phyloP scores from a whole-genome alignment of 2,888 invertebrate species.

The Tetrapedia diversipes region DNA sequence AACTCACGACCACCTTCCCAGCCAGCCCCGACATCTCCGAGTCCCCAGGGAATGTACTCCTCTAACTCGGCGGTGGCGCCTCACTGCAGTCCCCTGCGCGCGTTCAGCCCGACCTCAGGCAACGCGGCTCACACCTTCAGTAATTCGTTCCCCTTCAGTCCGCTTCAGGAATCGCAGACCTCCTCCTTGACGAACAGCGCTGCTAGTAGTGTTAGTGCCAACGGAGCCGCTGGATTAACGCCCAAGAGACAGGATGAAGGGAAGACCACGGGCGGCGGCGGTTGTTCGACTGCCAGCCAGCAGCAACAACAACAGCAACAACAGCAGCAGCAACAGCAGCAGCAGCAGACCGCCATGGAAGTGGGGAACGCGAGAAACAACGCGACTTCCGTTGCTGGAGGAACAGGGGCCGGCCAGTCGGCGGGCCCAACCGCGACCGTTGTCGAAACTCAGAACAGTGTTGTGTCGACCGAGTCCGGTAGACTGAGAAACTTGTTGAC shows the following conservation, averaged over 20 bases:
- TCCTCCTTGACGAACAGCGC: slow-evolving; percentile 76
- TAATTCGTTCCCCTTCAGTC: slow-evolving; percentile 87
- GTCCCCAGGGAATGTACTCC: slow-evolving; percentile 78
- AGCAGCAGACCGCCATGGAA: slow-evolving; percentile 48
- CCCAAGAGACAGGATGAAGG: slow-evolving; percentile 75
- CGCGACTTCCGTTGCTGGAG: slow-evolving; percentile 23
- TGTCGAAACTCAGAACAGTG: slow-evolving; percentile 69
- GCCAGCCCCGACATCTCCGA: slow-evolving; percentile 84
- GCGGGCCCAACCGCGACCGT: slow-evolving; percentile 30
- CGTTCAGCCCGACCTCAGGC: slow-evolving; percentile 83
- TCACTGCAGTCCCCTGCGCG: slow-evolving; percentile 84
- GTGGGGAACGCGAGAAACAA: slow-evolving; percentile 33
- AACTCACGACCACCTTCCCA: slow-evolving; percentile 86
- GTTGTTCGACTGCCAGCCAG: slow-evolving; percentile 50
- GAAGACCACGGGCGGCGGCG: slow-evolving; percentile 40
- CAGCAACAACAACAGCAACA: no score
- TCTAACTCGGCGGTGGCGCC: slow-evolving; percentile 84
- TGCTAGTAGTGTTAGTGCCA: slow-evolving; percentile 69
- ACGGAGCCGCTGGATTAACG: slow-evolving; percentile 76
- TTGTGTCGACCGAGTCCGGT: slow-evolving; percentile 82
- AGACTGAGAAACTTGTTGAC: slow-evolving; percentile 84
- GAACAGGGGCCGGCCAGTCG: not conserved
- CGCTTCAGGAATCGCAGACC: slow-evolving; percentile 84
- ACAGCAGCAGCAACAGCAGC: no score
- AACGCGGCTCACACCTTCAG: slow-evolving; percentile 84